A percentile compares a stretch with the other conserved stretches of the same genome.
phyloP scores from a whole-genome alignment of 2,797 vertebrate species.

The Sebastes umbrosus region DNA sequence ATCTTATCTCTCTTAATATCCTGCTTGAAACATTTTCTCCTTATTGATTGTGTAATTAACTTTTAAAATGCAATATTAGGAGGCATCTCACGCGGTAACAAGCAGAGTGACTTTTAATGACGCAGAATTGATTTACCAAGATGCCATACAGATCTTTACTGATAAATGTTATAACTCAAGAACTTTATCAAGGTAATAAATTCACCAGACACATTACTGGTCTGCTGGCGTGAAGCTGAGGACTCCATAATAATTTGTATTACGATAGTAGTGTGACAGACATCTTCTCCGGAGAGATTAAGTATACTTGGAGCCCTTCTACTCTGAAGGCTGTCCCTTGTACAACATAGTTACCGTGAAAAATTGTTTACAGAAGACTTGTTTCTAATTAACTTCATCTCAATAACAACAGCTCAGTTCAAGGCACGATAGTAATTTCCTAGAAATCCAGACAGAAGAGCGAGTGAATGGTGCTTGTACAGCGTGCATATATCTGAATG shows the following conservation, averaged over 20 bases:
- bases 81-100: constrained; percentile 55
- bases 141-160: constrained; percentile 48
- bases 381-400: constrained; percentile 40
- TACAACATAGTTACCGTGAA: background rate
- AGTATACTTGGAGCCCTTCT: constrained; percentile 3
- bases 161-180: constrained; percentile 51
- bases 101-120: constrained; percentile 71
- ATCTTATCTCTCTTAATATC: constrained; percentile 77
- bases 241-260: constrained; percentile 33
- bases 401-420: background rate
- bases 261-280: constrained; percentile 2
- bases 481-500: constrained; percentile 1
- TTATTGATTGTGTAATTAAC: constrained; percentile 74
- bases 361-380: constrained; percentile 31
- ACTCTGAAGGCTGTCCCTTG: background rate
- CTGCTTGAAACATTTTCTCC: constrained; percentile 68
- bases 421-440: constrained; percentile 9
- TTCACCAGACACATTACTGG: constrained; percentile 45
- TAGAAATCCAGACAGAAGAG: background rate
- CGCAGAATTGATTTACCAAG: constrained; percentile 68
- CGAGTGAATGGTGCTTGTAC: background rate
- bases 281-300: constrained; percentile 12
- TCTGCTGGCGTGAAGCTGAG: constrained; percentile 2
- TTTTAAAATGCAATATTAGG: constrained; percentile 73
- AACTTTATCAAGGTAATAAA: constrained; percentile 57